Conservation (phyloP, 2,888 invertebrate species). For the Calephelis perditalis region DNA sequence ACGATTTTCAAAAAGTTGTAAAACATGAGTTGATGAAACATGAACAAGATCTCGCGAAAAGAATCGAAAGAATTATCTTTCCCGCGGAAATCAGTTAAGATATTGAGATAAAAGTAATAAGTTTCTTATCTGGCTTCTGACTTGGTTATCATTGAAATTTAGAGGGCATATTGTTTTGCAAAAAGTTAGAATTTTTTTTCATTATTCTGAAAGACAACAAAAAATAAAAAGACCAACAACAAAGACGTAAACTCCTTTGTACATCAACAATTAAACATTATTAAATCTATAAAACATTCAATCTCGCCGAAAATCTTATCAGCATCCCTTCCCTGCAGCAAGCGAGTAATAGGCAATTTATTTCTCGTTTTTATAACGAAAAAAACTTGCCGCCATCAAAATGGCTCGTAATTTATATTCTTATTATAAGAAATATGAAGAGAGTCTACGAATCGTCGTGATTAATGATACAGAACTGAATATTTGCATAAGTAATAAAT, state of each 20-base stretch:
- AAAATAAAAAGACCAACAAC: not conserved
- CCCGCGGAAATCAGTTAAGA: too few species aligned
- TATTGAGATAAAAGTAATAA: too few species aligned
- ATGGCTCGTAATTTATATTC: constrained; percentile 13
- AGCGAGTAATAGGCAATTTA: constrained; percentile 11
- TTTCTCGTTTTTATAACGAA: constrained; percentile 14
- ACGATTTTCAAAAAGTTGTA: too few species aligned
- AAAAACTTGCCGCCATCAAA: constrained; percentile 14
- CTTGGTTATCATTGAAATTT: too few species aligned
- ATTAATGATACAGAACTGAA: constrained; percentile 23
- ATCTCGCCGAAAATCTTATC: constrained; percentile 11
- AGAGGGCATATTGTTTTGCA: too few species aligned
- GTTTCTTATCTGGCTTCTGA: too few species aligned
- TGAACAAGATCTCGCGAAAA: too few species aligned
- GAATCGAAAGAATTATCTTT: too few species aligned
- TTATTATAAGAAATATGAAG: constrained; percentile 13
- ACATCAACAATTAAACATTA: constrained; percentile 11
- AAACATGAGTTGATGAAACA: too few species aligned
- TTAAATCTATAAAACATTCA: constrained; percentile 13
- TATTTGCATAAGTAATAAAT: constrained; percentile 26
- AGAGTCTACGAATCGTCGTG: constrained; percentile 16
- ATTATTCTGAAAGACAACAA: not conserved
- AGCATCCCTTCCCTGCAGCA: constrained; percentile 13
- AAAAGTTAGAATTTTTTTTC: too few species aligned
- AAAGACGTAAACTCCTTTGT: constrained; percentile 1